Evolutionary conservation across 2,888 invertebrate species (phyloP), one percentile per base, ranked within the genome.

Genomic region (Agrilus mali): DNA sequence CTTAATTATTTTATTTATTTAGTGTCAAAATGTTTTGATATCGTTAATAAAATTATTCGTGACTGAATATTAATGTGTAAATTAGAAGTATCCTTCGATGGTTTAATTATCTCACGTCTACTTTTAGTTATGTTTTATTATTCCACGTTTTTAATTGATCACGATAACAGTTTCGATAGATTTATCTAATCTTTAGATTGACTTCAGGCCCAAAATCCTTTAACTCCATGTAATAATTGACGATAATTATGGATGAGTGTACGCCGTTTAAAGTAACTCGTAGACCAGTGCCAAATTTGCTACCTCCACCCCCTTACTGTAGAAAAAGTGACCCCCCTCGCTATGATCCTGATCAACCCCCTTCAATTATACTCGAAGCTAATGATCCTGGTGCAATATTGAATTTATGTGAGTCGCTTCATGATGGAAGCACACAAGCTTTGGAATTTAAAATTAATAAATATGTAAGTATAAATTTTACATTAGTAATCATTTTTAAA

Each of bases 401-500:
- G 46, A 68, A 71, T 47, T 61, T 78, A 39, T 66, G 72, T 27
- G 71, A 74, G 63, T 69, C 61, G 49, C 61, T 78, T 6, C 67
- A 63, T 33, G 73, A 75, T 44, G 67, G 68, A 13, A 61, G 56
- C 44, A 71, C 71, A 43, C 62, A 66, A 38, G 64, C 67, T 40
- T 59, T 79, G 16, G 78, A 80, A 60, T 67, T 67, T 15, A 75
- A 72, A 66, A 65, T 80, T 38, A 80, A 80, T 59, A 60, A 57
- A 50, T 78, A 77, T 54, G 80, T 80, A 65, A 68, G 71, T 68
- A 27, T 10, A 27, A 2, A 10, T 8, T 20, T 27, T 27, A 27
- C 8, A 27, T 27, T 27, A 27, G 10, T 10, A 8, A 5, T 20
- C 20, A 20, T 7, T 20, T 7, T 20, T 20, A 20, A 17, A 17